These are phyloP conservation scores for Crotalus horridus DNA, from an alignment of 2,113 vertebrate genomes.

Conservation along the genomic window DNA sequence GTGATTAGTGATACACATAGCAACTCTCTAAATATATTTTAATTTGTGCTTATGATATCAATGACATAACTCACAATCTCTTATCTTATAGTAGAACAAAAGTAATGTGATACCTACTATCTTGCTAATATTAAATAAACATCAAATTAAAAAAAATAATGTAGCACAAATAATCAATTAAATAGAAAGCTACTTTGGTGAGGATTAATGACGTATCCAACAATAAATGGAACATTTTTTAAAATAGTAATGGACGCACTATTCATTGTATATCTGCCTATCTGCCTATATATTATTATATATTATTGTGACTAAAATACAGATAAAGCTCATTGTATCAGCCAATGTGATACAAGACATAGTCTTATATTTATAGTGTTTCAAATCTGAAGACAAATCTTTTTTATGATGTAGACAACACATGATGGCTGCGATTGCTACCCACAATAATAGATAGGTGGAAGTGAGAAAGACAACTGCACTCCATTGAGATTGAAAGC, in stretches of 20 bases:
- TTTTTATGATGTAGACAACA: background rate
- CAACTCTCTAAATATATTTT: background rate
- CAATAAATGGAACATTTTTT: background rate
- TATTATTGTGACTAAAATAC: background rate
- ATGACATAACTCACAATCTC: background rate
- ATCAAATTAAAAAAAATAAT: background rate
- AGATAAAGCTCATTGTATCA: background rate
- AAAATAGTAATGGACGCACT: background rate
- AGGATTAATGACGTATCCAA: background rate
- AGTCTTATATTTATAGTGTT: background rate
- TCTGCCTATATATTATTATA: too few relatives aligned
- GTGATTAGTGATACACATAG: background rate
- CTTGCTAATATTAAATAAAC: background rate
- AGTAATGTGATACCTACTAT: background rate
- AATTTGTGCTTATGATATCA: background rate
- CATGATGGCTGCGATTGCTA: background rate
- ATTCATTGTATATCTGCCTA: background rate
- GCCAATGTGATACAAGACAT: background rate
- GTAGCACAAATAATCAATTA: background rate
- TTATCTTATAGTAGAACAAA: background rate
- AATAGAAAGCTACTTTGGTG: background rate
- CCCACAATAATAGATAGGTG: conserved; percentile 9
- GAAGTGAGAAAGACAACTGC: conserved; percentile 20
- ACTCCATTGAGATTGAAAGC: background rate
- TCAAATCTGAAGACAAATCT: background rate